Evolutionary conservation across 2,113 vertebrate genomes (phyloP).

Genomic region (Dunckerocampus dactyliophorus): DNA sequence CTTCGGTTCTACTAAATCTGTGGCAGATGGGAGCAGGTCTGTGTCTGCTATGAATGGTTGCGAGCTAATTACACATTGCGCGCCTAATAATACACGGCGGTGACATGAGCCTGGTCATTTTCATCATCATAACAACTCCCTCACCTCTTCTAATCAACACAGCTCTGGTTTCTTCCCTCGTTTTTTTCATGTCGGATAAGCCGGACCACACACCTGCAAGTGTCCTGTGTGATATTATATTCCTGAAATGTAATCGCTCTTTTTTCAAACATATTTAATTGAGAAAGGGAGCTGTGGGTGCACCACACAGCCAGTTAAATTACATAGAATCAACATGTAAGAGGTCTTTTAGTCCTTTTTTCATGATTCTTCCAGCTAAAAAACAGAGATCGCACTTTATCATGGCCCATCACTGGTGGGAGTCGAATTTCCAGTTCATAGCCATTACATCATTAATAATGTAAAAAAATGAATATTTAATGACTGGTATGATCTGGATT

Average conservation of each 20-base stretch:
- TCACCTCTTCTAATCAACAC: constrained; percentile 1
- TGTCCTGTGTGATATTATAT: neutral
- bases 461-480: too few species aligned
- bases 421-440: too few species aligned
- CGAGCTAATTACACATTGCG: constrained; percentile 30
- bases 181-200: neutral
- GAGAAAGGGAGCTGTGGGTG: neutral
- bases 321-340: too few species aligned
- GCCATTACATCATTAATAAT: too few species aligned
- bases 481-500: too few species aligned
- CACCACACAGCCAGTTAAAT: neutral
- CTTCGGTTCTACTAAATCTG: neutral
- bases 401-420: too few species aligned
- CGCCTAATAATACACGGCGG: constrained; percentile 35
- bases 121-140: constrained; percentile 5
- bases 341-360: too few species aligned
- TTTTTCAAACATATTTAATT: neutral
- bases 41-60: too few species aligned
- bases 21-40: constrained; percentile 12
- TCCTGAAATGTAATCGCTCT: neutral
- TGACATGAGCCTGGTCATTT: constrained; percentile 27
- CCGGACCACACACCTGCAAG: neutral
- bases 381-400: too few species aligned
- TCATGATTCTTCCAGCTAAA: too few species aligned
- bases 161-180: neutral